Conservation (phyloP, 2,113 vertebrate species). For the Paraplagusia blochii region DNA sequence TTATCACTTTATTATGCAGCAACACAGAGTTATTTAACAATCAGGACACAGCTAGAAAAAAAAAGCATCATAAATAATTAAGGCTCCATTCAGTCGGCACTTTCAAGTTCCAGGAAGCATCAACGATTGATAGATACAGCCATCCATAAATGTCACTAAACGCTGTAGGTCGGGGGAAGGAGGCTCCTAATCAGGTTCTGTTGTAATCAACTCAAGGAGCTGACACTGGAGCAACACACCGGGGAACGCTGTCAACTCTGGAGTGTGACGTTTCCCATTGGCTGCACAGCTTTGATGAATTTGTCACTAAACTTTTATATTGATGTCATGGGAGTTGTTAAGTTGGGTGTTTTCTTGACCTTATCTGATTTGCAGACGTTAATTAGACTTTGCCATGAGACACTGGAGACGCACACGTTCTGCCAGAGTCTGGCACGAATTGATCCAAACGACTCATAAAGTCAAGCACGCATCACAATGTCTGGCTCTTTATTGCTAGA, state of each 20-base stretch:
- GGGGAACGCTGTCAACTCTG: conserved; percentile 37
- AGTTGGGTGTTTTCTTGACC: conserved; percentile 25
- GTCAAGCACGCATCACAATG: conserved; percentile 24
- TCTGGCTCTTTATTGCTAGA: conserved; percentile 38
- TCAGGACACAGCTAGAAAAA: conserved; percentile 42
- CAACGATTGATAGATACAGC: conserved; percentile 37
- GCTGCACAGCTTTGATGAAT: conserved; percentile 24
- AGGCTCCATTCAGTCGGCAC: conserved; percentile 33
- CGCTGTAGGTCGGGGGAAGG: conserved; percentile 43
- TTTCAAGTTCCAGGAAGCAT: conserved; percentile 59
- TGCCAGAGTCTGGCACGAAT: conserved; percentile 17
- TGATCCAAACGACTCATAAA: conserved; percentile 42
- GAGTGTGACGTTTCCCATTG: conserved; percentile 12
- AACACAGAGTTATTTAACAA: conserved; percentile 50
- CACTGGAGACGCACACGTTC: conserved; percentile 3
- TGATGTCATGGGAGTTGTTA: conserved; percentile 30
- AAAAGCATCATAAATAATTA: conserved; percentile 58
- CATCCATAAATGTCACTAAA: conserved; percentile 57
- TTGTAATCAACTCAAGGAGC: conserved; percentile 55
- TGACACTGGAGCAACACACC: conserved; percentile 38
- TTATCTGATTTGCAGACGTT: conserved; percentile 28
- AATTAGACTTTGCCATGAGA: conserved; percentile 30
- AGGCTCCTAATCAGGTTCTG: conserved; percentile 51
- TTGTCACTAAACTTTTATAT: conserved; percentile 31
- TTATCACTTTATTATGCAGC: conserved; percentile 23